Evolutionary conservation across 2,888 invertebrate genomes (phyloP), one percentile per base, ranked within the genome.

Genomic region (Cloeon dipterum): DNA sequence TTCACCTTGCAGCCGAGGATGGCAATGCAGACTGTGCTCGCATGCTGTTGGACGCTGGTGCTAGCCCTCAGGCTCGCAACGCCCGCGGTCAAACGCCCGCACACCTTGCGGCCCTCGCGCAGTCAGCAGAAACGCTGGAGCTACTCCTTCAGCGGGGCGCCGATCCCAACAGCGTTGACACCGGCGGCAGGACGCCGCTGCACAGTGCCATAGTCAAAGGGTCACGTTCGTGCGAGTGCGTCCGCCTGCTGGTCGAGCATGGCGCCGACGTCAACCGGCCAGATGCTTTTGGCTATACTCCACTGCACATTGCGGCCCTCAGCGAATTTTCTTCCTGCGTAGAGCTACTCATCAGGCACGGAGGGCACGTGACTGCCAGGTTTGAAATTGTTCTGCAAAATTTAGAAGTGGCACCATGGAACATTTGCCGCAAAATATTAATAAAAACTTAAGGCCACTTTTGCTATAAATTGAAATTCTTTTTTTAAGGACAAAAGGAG

Each of bases 1-100:
- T 91, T 20, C 88, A 89, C 58, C 58, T 88, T 45, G 83, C 88
- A 4, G 81, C 86, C 0, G 83, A 85, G 50, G 85, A 86, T 46
- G 83, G 85, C 5, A 78, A 77, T 49, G 69, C 69, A 1, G 75
- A 78, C 44, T 83, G 85, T 45, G 74, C 75, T 1, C 61, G 65
- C 36, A 53, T 82, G 16, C 58, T 86, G 2, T 52, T 85, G 3
- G 71, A 78, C 16, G 68, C 74, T 34, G 74, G 76, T 2, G 83
- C 88, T 2, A 65, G 72, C 35, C 69, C 76, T n/a, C 72, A 81
- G 48, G 70, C 74, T 36, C 64, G 66, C 13, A 82, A 82, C 55
- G 65, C 68, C 36, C 70, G 75, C 49, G 69, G 71, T 39, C 82
- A 85, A 57, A 82, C 83, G 1, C 74, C 88, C 0, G 59, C 89